phyloP scores from a whole-genome alignment of 2,113 vertebrate species.

The Polypterus senegalus region DNA sequence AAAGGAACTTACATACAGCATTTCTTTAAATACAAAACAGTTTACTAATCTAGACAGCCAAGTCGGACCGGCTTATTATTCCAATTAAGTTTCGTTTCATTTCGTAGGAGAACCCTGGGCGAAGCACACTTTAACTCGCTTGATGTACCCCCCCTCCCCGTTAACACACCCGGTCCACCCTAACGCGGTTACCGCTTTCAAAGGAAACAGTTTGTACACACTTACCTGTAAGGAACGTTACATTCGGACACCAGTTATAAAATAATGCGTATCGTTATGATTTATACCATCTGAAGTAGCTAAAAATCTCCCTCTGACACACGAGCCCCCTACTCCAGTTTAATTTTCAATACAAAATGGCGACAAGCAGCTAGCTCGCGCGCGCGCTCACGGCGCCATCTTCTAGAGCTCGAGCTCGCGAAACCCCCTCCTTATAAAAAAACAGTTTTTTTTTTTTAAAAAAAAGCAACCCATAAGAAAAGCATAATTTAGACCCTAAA shows the following conservation, averaged over 20 bases:
- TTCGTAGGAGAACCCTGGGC: too few relatives aligned
- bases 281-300: conserved; percentile 36
- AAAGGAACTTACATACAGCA: too few relatives aligned
- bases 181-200: background rate
- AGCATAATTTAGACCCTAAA: background rate
- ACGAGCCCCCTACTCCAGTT: conserved; percentile 34
- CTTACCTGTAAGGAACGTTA: conserved; percentile 20
- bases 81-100: too few relatives aligned
- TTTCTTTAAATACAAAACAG: too few relatives aligned
- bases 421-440: conserved; percentile 19
- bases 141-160: background rate
- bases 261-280: conserved; percentile 41
- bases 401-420: conserved; percentile 35
- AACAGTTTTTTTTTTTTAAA: conserved; percentile 1
- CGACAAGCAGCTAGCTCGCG: conserved; percentile 39
- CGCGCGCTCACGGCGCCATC: conserved; percentile 43
- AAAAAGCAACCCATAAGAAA: background rate
- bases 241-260: conserved; percentile 37
- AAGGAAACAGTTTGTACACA: background rate
- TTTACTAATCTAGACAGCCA: too few relatives aligned
- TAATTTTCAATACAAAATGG: conserved; percentile 68
- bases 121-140: too few relatives aligned
- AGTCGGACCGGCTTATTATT: too few relatives aligned
- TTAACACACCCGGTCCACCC: conserved; percentile 1
- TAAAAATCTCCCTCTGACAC: conserved; percentile 38